Conservation (phyloP, 2,888 invertebrate genomes). For the Metallyticus violacea region DNA sequence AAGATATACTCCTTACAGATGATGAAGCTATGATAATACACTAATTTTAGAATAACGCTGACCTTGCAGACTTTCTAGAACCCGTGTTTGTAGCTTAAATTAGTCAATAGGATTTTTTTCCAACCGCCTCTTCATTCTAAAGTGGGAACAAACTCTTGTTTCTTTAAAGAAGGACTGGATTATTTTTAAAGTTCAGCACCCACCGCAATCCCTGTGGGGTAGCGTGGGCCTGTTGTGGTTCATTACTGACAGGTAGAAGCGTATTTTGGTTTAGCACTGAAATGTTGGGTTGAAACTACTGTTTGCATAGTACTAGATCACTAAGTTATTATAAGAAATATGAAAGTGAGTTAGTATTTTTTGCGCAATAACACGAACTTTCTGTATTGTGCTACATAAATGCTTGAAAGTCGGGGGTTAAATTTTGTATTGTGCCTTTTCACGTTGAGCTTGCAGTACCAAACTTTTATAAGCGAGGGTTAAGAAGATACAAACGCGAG, state of each 20-base stretch:
- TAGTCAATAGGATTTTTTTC: background rate
- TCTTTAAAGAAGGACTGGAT: background rate
- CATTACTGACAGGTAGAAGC: background rate
- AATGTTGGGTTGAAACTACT: background rate
- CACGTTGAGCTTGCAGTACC: no score
- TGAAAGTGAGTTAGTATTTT: no score
- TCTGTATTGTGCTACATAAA: no score
- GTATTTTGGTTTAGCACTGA: background rate
- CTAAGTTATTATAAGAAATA: background rate
- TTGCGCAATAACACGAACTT: no score
- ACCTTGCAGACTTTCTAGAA: background rate
- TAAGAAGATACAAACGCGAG: no score
- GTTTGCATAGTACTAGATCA: background rate
- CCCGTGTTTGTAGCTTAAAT: background rate
- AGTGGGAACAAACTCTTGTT: background rate
- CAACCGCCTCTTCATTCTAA: background rate
- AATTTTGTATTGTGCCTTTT: no score
- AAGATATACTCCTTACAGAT: background rate
- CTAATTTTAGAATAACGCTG: background rate
- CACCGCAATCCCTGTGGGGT: background rate
- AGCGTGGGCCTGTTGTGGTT: background rate
- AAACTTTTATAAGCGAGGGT: no score
- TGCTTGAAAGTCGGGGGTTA: no score
- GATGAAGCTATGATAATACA: no score
- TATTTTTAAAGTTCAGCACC: background rate